Percentiles rank a stretch among this genome's conserved stretches.
Evolutionary conservation across 2,113 vertebrate genomes (phyloP).

Genomic region (Eleginops maclovinus): DNA sequence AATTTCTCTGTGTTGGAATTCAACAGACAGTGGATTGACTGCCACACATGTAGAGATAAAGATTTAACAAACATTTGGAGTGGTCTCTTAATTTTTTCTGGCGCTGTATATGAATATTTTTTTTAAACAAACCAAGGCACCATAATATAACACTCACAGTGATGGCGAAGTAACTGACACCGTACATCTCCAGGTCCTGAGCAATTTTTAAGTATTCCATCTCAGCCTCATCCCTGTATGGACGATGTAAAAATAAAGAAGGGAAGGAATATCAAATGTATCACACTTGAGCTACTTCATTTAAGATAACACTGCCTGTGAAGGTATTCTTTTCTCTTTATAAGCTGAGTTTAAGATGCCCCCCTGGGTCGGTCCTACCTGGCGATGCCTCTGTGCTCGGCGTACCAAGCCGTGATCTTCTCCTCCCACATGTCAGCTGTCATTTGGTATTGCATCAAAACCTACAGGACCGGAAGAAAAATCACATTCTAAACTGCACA

Average conservation of each 20-base stretch:
- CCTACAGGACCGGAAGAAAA: constrained; percentile 73
- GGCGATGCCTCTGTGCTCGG: constrained; percentile 92
- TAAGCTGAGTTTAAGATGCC: constrained; percentile 4
- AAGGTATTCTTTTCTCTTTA: not conserved
- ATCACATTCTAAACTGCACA: not conserved
- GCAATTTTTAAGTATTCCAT: constrained; percentile 96
- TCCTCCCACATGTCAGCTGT: constrained; percentile 97
- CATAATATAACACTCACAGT: constrained; percentile 83
- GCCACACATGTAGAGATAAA: too few species aligned
- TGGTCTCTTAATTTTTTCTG: too few species aligned
- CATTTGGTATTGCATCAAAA: constrained; percentile 95
- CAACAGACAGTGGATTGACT: too few species aligned
- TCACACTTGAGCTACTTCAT: not conserved
- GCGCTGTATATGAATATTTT: not conserved
- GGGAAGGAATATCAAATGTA: not conserved
- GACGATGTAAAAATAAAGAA: constrained; percentile 4
- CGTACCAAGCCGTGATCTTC: constrained; percentile 95
- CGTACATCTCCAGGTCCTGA: constrained; percentile 95
- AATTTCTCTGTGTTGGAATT: too few species aligned
- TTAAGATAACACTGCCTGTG: too few species aligned
- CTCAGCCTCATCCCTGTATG: constrained; percentile 91
- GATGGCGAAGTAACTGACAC: constrained; percentile 93
- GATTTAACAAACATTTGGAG: too few species aligned
- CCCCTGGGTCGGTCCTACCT: constrained; percentile 81
- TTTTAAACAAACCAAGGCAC: not conserved